Evolutionary conservation across 2,113 vertebrate genomes (phyloP), one percentile per base, ranked within the genome.

Genomic region (Tamias sibiricus): DNA sequence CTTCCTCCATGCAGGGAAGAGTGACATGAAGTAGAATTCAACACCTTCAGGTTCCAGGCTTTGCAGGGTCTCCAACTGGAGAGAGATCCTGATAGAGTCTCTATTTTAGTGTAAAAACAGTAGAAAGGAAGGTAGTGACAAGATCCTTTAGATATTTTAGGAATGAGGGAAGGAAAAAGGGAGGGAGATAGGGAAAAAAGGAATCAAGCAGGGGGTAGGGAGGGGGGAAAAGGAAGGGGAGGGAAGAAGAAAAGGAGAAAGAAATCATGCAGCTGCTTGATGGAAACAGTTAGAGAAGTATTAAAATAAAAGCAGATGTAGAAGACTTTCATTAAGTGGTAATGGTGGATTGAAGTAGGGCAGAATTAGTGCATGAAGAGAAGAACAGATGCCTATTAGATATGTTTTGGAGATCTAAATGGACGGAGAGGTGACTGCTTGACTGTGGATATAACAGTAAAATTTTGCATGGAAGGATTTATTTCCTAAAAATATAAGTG

Each of bases 401-500:
- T 16, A 49, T 12, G 42, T 77, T 52, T 79, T 79, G 14, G 54
- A 68, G 30, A 68, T 64, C 13, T 42, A 69, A 87, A 52, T 71
- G 30, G 17, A 44, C 17, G 17, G 12, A 57, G 9, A 86, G 24
- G 9, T 57, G 44, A 80, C 42, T 42, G 49, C 13, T 76, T 86
- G 52, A 32, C 32, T 16, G 19, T 30, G 30, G 44, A 35, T 86
- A 68, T 17, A 74, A 89, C 49, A 4, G 54, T 69, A 32, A 40
- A 72, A 12, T 54, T 11, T 83, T 69, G 37, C 16, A 57, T 69
- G 19, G 19, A 75, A 85, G 4, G 6, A 47, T 66, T 44, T 7
- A 47, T 64, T 81, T 47, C 1, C 16, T 89, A 47, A 74, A 71
- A 95, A 95, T 69, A n/a, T 68, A 88, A 75, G 10, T 75, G n/a